Percentiles rank a stretch among this genome's conserved stretches.
Evolutionary conservation across 1,140 invertebrate species (phyloP).

Genomic region (Rhyacophila brunnea): DNA sequence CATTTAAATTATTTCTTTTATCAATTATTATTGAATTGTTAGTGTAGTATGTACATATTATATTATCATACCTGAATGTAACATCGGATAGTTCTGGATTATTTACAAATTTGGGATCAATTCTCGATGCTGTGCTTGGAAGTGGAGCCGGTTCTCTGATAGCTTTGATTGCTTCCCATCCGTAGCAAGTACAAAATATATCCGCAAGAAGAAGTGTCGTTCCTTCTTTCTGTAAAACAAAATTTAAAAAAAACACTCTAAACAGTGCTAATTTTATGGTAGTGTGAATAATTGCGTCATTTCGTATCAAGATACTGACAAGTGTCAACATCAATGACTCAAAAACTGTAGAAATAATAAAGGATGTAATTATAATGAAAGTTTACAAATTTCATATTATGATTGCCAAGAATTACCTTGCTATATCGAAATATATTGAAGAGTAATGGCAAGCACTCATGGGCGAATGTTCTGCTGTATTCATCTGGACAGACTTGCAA

Average conservation of each 20-base stretch:
- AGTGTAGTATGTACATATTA: too few relatives aligned
- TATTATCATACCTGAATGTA: constrained; percentile 64
- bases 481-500: constrained; percentile 81
- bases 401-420: constrained; percentile 69
- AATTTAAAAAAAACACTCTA: neutral
- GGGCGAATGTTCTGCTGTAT: constrained; percentile 84
- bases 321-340: too few relatives aligned
- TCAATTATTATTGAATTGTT: too few relatives aligned
- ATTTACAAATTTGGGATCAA: constrained; percentile 90
- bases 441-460: constrained; percentile 84
- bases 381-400: too few relatives aligned
- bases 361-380: too few relatives aligned
- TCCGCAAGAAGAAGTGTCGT: constrained; percentile 83
- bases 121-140: constrained; percentile 60
- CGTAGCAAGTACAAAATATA: constrained; percentile 86
- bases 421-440: constrained; percentile 89
- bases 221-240: constrained; percentile 73
- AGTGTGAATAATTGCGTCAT: too few relatives aligned
- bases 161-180: constrained; percentile 79
- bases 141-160: constrained; percentile 72
- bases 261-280: too few relatives aligned
- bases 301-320: too few relatives aligned
- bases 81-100: constrained; percentile 89
- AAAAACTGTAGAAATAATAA: too few relatives aligned
- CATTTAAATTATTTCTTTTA: too few relatives aligned